Evolutionary conservation across 2,888 invertebrate genomes (phyloP).

Genomic region (Andrena flavipes): DNA sequence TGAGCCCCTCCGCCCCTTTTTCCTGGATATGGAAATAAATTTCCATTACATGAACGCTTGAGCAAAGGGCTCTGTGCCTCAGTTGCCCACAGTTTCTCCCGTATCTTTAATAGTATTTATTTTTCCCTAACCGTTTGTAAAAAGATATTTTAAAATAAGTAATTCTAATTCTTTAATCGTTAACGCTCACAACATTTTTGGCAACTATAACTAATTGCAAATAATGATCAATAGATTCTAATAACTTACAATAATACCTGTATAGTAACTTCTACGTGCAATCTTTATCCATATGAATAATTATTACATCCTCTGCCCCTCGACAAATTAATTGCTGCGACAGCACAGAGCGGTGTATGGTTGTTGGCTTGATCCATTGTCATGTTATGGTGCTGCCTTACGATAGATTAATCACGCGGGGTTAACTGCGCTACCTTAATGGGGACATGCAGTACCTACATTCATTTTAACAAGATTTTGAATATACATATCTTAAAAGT

Average conservation of each 20-base stretch:
- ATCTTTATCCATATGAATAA: not conserved
- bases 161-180: no score
- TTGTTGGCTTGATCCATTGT: constrained; percentile 3
- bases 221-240: no score
- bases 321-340: not conserved
- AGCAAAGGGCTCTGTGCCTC: not conserved
- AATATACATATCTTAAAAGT: no score
- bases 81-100: no score
- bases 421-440: not conserved
- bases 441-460: no score
- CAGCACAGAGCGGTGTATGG: not conserved
- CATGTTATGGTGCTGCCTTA: constrained; percentile 2
- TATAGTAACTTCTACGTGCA: not conserved
- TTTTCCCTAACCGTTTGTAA: no score
- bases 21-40: constrained; percentile 1
- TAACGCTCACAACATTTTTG: no score
- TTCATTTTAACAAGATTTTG: no score
- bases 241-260: no score
- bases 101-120: no score
- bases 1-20: not conserved
- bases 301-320: not conserved
- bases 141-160: no score
- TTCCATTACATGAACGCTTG: not conserved
- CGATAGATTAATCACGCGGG: not conserved
- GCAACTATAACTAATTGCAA: no score